Percentiles rank a stretch among this genome's conserved stretches.
Conservation (phyloP, 2,888 invertebrate species). For the Macaria liturata region DNA sequence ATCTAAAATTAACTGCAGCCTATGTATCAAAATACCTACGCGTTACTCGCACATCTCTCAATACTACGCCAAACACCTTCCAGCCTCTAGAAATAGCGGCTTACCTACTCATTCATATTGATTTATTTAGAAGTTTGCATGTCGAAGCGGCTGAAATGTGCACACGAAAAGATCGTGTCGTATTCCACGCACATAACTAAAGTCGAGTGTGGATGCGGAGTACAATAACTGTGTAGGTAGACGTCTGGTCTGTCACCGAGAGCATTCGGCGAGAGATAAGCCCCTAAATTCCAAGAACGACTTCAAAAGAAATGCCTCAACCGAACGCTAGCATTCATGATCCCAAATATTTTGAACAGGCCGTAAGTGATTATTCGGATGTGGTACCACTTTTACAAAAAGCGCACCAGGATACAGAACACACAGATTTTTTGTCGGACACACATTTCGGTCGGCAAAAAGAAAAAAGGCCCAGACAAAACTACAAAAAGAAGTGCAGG, state of each 20-base stretch:
- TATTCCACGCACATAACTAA: slow-evolving; percentile 32
- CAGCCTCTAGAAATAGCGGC: slow-evolving; percentile 78
- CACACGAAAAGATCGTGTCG: slow-evolving; percentile 44
- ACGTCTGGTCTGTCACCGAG: slow-evolving; percentile 45
- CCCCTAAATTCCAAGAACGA: slow-evolving; percentile 64
- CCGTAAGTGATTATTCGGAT: slow-evolving; percentile 82
- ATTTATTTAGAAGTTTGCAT: slow-evolving; percentile 62
- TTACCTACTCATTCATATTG: slow-evolving; percentile 71
- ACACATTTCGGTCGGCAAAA: slow-evolving; percentile 76
- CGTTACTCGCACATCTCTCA: slow-evolving; percentile 81
- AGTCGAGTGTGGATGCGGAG: slow-evolving; percentile 38
- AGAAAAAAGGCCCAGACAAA: slow-evolving; percentile 75
- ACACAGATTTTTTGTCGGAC: slow-evolving; percentile 73
- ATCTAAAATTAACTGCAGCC: slow-evolving; percentile 83
- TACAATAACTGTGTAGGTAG: slow-evolving; percentile 42
- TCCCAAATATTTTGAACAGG: slow-evolving; percentile 81
- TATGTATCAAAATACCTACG: slow-evolving; percentile 83
- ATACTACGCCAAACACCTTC: slow-evolving; percentile 83
- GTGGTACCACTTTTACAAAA: slow-evolving; percentile 79
- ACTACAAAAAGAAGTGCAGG: slow-evolving; percentile 80
- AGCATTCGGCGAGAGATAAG: slow-evolving; percentile 46
- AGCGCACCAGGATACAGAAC: slow-evolving; percentile 79
- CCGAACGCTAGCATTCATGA: slow-evolving; percentile 66
- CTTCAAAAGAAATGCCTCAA: slow-evolving; percentile 66
- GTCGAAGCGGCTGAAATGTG: slow-evolving; percentile 43